These are phyloP conservation scores for Rhynchophorus ferrugineus DNA, from an alignment of 1,140 invertebrate species.

Conservation along the genomic window DNA sequence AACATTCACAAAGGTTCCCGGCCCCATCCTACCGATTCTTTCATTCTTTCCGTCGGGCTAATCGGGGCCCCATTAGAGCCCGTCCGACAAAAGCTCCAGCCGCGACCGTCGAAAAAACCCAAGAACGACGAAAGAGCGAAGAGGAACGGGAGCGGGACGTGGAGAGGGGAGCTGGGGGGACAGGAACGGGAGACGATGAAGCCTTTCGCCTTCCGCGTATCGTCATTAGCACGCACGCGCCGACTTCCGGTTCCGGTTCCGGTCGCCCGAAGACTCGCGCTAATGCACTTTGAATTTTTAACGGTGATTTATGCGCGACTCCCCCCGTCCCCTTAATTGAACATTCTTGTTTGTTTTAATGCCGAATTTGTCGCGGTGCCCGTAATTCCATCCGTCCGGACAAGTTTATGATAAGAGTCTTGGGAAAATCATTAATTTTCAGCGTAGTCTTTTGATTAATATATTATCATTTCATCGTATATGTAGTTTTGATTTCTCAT, in stretches of 20 bases:
- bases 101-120: background rate
- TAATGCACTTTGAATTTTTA: constrained; percentile 38
- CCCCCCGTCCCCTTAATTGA: constrained; percentile 31
- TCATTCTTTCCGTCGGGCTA: background rate
- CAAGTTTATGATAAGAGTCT: constrained; percentile 16
- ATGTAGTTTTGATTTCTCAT: no score
- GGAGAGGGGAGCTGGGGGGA: constrained; percentile 6
- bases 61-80: background rate
- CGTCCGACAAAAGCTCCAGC: background rate
- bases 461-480: no score
- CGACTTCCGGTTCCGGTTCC: constrained; percentile 39
- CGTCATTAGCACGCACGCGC: constrained; percentile 41
- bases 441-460: no score
- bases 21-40: no score
- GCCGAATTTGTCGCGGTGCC: constrained; percentile 21
- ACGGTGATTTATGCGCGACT: constrained; percentile 34
- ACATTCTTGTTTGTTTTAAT: constrained; percentile 32
- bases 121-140: constrained; percentile 1
- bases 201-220: constrained; percentile 22
- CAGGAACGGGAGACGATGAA: constrained; percentile 9
- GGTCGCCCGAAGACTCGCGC: constrained; percentile 23
- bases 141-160: background rate
- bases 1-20: no score
- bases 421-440: no score
- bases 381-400: constrained; percentile 19